Conservation (phyloP, 2,113 vertebrate genomes). For the Pangasianodon gigas region DNA sequence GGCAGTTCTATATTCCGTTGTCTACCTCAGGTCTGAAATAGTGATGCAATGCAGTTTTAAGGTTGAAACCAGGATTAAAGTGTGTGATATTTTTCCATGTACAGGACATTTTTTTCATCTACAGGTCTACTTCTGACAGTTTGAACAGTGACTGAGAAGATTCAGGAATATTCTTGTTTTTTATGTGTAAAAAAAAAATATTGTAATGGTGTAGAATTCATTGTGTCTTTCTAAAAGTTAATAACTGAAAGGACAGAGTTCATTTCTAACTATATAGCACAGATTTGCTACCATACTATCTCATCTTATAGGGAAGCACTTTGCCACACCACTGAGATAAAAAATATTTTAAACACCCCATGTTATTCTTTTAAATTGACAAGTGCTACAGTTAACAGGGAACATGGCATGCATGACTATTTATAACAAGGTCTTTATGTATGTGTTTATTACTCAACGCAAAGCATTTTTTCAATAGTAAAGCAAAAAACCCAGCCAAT, state of each 20-base stretch:
- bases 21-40: not conserved
- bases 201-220: slow-evolving; percentile 39
- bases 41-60: slow-evolving; percentile 35
- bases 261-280: slow-evolving; percentile 4
- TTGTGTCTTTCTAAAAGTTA: slow-evolving; percentile 14
- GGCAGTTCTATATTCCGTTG: not conserved
- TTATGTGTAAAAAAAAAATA: slow-evolving; percentile 53
- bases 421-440: slow-evolving; percentile 11
- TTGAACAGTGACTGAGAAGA: slow-evolving; percentile 39
- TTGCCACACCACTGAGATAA: not conserved
- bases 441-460: not conserved
- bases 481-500: not conserved
- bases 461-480: not conserved
- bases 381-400: slow-evolving; percentile 9
- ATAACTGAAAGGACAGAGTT: slow-evolving; percentile 22
- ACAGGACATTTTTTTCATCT: slow-evolving; percentile 43
- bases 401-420: slow-evolving; percentile 2
- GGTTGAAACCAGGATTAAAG: not conserved
- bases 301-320: not conserved
- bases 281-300: slow-evolving; percentile 11
- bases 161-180: slow-evolving; percentile 32
- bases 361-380: slow-evolving; percentile 23
- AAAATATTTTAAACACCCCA: not conserved
- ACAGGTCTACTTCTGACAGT: slow-evolving; percentile 44
- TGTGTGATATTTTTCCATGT: not conserved